Evolutionary conservation across 2,888 invertebrate species (phyloP).

Genomic region (Amphipyra berbera): DNA sequence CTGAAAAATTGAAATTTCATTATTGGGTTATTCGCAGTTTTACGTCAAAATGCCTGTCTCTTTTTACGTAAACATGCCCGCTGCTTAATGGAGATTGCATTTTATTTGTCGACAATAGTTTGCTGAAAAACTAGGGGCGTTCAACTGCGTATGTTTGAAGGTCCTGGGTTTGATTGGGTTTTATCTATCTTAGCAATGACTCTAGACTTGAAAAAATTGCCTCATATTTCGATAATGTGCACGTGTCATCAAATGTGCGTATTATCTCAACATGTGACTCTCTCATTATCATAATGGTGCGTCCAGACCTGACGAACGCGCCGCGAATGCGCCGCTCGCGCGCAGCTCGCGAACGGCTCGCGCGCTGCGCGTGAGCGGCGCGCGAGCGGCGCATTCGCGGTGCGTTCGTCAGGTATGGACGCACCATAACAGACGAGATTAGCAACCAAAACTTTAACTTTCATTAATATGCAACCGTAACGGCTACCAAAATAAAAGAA

Average conservation of each 20-base stretch:
- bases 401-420: too few relatives aligned
- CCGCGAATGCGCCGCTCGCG: too few relatives aligned
- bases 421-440: background rate
- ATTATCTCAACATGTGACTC: too few relatives aligned
- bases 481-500: conserved; percentile 23
- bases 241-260: too few relatives aligned
- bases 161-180: background rate
- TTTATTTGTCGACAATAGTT: too few relatives aligned
- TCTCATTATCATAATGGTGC: background rate
- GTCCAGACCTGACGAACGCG: too few relatives aligned
- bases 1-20: conserved; percentile 33
- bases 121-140: too few relatives aligned
- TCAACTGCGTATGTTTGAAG: too few relatives aligned
- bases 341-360: too few relatives aligned
- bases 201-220: background rate
- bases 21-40: conserved; percentile 16
- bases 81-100: background rate
- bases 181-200: background rate
- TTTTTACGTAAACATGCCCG: conserved; percentile 10
- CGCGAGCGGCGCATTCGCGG: too few relatives aligned
- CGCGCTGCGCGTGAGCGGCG: too few relatives aligned
- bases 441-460: background rate
- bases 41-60: conserved; percentile 10
- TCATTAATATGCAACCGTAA: conserved; percentile 14
- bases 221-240: too few relatives aligned